Percentiles rank a stretch among this genome's conserved stretches.
These are phyloP conservation scores for Dysidea cf. avara DNA, from an alignment of 37 sponge, comb jelly and placozoan species.

Conservation along the genomic window DNA sequence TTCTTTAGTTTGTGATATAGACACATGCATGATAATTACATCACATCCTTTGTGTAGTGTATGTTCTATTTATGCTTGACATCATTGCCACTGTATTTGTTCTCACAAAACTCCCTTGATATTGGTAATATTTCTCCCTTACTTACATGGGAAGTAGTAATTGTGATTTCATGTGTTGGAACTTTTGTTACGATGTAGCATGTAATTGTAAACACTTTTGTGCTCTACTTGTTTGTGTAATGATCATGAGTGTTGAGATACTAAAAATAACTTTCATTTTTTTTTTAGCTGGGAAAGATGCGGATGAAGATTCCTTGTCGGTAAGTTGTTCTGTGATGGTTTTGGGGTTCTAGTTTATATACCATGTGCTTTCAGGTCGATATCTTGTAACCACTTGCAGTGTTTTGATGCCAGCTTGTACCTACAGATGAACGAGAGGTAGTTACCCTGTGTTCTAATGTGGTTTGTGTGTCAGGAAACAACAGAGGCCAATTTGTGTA, in stretches of 20 bases:
- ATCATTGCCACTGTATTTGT: too few species aligned
- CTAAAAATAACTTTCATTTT: too few species aligned
- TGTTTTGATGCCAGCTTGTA: slow-evolving; percentile 93
- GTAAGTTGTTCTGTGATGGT: slow-evolving; percentile 4
- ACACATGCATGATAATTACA: not conserved
- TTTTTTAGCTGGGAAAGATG: slow-evolving; percentile 75
- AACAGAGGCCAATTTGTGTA: not conserved
- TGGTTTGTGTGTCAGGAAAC: not conserved
- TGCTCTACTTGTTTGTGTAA: too few species aligned
- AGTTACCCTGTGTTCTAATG: not conserved
- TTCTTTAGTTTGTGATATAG: not conserved
- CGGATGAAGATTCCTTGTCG: slow-evolving; percentile 79
- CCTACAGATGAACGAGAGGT: slow-evolving; percentile 92
- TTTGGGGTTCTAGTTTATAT: too few species aligned
- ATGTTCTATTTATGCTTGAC: not conserved
- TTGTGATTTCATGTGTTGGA: too few species aligned
- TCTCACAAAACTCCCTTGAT: too few species aligned
- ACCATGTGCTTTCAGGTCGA: slow-evolving; percentile 48
- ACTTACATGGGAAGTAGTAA: too few species aligned
- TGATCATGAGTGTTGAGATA: too few species aligned
- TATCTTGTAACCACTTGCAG: slow-evolving; percentile 83
- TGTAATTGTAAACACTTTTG: too few species aligned
- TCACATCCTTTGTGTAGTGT: not conserved
- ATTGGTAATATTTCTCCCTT: too few species aligned
- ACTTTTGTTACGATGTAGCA: too few species aligned